These are phyloP conservation scores for Asbolus verrucosus DNA, from an alignment of 1,140 invertebrate genomes.

Conservation along the genomic window DNA sequence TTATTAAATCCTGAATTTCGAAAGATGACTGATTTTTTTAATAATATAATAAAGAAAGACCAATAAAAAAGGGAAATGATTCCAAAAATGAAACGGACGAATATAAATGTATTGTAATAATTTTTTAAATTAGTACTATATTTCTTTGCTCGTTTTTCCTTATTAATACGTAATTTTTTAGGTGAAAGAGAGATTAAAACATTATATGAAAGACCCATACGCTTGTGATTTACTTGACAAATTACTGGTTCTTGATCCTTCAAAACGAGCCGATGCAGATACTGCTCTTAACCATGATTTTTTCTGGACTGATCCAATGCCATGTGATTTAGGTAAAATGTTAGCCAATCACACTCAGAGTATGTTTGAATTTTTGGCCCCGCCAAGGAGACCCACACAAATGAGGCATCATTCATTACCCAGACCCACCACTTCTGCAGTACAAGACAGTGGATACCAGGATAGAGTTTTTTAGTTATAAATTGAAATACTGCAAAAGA, in stretches of 20 bases:
- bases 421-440: conserved; percentile 68
- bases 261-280: conserved; percentile 91
- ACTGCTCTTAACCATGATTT: conserved; percentile 97
- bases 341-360: conserved; percentile 92
- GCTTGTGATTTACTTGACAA: conserved; percentile 96
- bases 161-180: conserved; percentile 53
- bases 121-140: no score
- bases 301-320: conserved; percentile 98
- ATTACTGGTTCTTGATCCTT: conserved; percentile 91
- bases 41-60: no score
- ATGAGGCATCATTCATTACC: conserved; percentile 76
- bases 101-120: no score
- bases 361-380: conserved; percentile 97
- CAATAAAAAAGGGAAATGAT: no score
- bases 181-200: conserved; percentile 88
- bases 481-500: background rate
- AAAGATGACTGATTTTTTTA: no score
- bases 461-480: conserved; percentile 77
- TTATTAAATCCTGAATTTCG: no score
- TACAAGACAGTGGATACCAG: conserved; percentile 76
- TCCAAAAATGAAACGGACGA: no score
- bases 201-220: conserved; percentile 92
- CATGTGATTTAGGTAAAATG: conserved; percentile 92
- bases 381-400: conserved; percentile 78
- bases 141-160: no score